phyloP scores from a whole-genome alignment of 2,797 vertebrate genomes.

The Odontamblyopus lacepedii region DNA sequence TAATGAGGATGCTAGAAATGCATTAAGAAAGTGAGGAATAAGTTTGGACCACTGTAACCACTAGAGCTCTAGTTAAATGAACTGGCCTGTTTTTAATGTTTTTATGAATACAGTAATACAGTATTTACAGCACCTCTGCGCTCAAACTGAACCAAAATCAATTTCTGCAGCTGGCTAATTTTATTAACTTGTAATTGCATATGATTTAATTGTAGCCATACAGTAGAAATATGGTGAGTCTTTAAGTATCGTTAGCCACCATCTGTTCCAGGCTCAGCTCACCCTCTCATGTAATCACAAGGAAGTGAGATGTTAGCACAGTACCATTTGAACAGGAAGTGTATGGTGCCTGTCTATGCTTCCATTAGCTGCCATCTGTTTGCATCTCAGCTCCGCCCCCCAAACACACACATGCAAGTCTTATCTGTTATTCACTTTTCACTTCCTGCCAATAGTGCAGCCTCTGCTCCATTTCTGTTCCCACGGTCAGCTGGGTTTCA shows the following conservation, averaged over 20 bases:
- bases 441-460: slow-evolving; percentile 48
- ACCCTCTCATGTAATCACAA: slow-evolving; percentile 62
- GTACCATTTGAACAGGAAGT: slow-evolving; percentile 61
- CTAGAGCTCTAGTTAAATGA: too few species aligned
- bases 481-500: slow-evolving; percentile 41
- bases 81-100: too few species aligned
- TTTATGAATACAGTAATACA: background rate
- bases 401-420: background rate
- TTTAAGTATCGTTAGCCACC: slow-evolving; percentile 58
- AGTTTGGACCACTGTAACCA: too few species aligned
- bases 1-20: too few species aligned
- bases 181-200: slow-evolving; percentile 15
- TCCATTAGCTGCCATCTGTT: slow-evolving; percentile 66
- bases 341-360: slow-evolving; percentile 44
- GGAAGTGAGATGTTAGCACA: slow-evolving; percentile 63
- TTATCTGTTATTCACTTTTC: slow-evolving; percentile 31
- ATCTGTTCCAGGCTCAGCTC: slow-evolving; percentile 58
- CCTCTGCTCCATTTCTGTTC: slow-evolving; percentile 48
- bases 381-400: slow-evolving; percentile 29
- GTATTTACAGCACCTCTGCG: background rate
- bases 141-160: background rate
- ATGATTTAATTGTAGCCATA: slow-evolving; percentile 38
- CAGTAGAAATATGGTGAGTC: slow-evolving; percentile 36
- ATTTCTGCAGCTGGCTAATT: background rate
- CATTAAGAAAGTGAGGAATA: too few species aligned